Conservation (phyloP, 1,140 invertebrate genomes). For the Latrodectus geometricus region DNA sequence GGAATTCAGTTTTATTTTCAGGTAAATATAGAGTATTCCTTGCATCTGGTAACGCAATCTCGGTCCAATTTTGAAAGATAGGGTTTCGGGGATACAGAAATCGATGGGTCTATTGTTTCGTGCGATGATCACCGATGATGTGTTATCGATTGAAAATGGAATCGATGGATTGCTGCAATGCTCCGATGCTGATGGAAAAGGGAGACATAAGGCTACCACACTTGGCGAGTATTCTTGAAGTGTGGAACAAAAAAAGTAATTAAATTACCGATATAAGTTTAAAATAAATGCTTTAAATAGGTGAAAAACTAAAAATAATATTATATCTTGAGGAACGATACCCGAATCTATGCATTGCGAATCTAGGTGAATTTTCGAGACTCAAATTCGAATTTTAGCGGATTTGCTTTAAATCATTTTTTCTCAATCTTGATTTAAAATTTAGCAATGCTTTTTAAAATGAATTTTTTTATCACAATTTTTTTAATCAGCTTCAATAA, state of each 20-base stretch:
- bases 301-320: no score
- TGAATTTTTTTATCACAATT: no score
- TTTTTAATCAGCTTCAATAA: no score
- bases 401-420: no score
- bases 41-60: conserved; percentile 56
- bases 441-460: no score
- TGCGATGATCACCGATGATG: conserved; percentile 58
- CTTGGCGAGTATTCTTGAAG: conserved; percentile 29
- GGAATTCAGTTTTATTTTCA: conserved; percentile 50
- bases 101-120: conserved; percentile 61
- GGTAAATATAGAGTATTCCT: conserved; percentile 55
- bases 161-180: conserved; percentile 46
- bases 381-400: no score
- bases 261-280: no score
- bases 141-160: conserved; percentile 51
- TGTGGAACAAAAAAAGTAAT: neutral
- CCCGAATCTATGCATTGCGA: no score
- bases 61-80: conserved; percentile 59
- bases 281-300: no score
- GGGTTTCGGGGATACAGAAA: conserved; percentile 41
- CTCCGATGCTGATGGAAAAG: conserved; percentile 44
- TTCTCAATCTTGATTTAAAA: no score
- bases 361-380: no score
- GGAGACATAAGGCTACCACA: conserved; percentile 26
- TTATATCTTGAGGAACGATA: no score